These are phyloP conservation scores for Archaeoteleia sp. DNA, from an alignment of 2,888 invertebrate genomes.

Conservation along the genomic window DNA sequence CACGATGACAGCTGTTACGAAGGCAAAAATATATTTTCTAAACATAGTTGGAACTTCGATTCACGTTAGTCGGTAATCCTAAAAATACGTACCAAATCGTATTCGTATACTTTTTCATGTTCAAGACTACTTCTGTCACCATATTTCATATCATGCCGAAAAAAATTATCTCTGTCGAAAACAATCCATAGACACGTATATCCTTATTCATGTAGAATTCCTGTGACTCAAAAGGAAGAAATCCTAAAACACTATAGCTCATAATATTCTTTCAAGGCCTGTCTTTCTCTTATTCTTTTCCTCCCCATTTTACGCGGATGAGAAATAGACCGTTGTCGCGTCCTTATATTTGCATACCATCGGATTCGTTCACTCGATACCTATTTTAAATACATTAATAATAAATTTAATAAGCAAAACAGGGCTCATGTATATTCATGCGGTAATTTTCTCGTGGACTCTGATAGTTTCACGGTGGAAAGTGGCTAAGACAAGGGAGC, in stretches of 20 bases:
- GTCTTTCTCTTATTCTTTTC: slow-evolving; percentile 1
- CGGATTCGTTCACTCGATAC: slow-evolving; percentile 65
- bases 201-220: neutral
- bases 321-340: slow-evolving; percentile 23
- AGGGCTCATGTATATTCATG: slow-evolving; percentile 65
- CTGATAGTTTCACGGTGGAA: slow-evolving; percentile 55
- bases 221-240: slow-evolving; percentile 9
- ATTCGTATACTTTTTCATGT: no score
- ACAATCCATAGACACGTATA: slow-evolving; percentile 4
- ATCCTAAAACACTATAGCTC: slow-evolving; percentile 21
- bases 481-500: slow-evolving; percentile 41
- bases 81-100: no score
- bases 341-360: slow-evolving; percentile 62
- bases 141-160: slow-evolving; percentile 1
- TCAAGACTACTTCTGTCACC: no score
- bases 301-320: slow-evolving; percentile 1
- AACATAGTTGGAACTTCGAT: no score
- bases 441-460: slow-evolving; percentile 57
- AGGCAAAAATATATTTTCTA: no score
- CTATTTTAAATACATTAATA: slow-evolving; percentile 68
- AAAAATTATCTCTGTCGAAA: neutral
- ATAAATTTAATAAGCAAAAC: slow-evolving; percentile 67
- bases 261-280: slow-evolving; percentile 7
- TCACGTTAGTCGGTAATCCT: no score
- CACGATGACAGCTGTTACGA: no score